Percentiles rank a stretch among this genome's conserved stretches.
Evolutionary conservation across 2,113 vertebrate genomes (phyloP).

Genomic region (Urocolius indicus): DNA sequence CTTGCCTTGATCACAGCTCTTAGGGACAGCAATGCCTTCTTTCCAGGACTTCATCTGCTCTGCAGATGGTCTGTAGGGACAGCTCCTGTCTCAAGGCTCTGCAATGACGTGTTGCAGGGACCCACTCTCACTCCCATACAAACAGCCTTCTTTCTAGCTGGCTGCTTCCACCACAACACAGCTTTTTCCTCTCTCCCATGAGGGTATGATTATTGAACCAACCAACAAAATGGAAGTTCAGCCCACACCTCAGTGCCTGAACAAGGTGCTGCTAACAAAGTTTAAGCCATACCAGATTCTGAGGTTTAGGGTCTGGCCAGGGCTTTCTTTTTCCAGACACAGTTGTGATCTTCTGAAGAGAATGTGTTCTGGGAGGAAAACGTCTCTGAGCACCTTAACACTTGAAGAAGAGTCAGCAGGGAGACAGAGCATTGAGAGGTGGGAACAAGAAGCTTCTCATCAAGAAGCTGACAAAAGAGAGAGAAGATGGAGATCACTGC

Average conservation of each 20-base stretch:
- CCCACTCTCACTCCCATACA: neutral
- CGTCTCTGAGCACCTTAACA: neutral
- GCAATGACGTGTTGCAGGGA: neutral
- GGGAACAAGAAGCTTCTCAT: too few relatives aligned
- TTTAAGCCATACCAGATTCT: neutral
- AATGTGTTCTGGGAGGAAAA: neutral
- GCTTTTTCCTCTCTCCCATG: neutral
- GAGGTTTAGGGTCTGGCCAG: neutral
- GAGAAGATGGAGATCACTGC: neutral
- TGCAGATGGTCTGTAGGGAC: neutral
- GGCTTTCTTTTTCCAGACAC: neutral
- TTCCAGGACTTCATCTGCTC: neutral
- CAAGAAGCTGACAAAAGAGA: too few relatives aligned
- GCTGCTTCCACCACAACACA: neutral
- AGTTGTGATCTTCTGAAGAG: neutral
- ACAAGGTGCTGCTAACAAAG: neutral
- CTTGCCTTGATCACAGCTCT: neutral
- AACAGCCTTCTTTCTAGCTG: neutral
- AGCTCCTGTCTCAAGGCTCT: neutral
- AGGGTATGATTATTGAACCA: neutral
- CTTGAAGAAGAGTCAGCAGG: neutral
- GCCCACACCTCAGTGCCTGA: fast-evolving
- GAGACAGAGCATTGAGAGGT: neutral
- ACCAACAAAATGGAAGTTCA: neutral
- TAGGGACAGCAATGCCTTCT: neutral